phyloP scores from a whole-genome alignment of 2,113 vertebrate genomes.

The Oenanthe oenanthe region DNA sequence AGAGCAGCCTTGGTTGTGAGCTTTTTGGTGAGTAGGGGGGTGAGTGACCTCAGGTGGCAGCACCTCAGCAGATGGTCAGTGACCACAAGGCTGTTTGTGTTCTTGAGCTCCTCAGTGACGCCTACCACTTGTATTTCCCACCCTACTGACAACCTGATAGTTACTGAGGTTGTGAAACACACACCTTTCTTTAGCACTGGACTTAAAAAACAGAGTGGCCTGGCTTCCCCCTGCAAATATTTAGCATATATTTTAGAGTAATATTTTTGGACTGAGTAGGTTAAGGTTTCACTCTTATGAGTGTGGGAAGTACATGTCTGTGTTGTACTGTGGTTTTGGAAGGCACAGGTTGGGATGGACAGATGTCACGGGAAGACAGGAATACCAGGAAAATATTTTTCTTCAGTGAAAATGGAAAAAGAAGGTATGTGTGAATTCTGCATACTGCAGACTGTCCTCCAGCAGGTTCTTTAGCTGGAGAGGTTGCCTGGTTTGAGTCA shows the following conservation, averaged over 20 bases:
- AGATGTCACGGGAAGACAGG: not conserved
- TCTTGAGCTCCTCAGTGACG: not conserved
- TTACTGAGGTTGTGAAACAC: not conserved
- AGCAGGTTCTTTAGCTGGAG: not conserved
- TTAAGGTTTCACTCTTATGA: not conserved
- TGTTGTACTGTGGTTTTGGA: not conserved
- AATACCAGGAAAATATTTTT: not conserved
- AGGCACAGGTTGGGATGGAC: not conserved
- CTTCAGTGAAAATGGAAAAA: not conserved
- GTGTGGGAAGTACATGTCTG: not conserved
- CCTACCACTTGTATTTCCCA: not conserved
- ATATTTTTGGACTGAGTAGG: not conserved
- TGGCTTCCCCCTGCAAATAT: not conserved
- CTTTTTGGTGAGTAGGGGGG: fast-evolving
- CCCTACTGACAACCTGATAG: not conserved
- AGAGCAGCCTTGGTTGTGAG: not conserved
- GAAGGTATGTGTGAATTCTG: not conserved
- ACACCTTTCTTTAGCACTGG: not conserved
- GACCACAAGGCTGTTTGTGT: not conserved
- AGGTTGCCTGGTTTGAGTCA: not conserved
- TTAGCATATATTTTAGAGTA: not conserved
- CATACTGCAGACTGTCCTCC: not conserved
- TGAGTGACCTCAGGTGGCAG: not conserved
- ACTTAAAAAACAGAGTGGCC: not conserved
- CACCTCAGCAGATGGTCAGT: not conserved